A percentile compares a stretch with the other conserved stretches of the same genome.
Evolutionary conservation across 2,113 vertebrate species (phyloP).

Genomic region (Lagopus leucura): DNA sequence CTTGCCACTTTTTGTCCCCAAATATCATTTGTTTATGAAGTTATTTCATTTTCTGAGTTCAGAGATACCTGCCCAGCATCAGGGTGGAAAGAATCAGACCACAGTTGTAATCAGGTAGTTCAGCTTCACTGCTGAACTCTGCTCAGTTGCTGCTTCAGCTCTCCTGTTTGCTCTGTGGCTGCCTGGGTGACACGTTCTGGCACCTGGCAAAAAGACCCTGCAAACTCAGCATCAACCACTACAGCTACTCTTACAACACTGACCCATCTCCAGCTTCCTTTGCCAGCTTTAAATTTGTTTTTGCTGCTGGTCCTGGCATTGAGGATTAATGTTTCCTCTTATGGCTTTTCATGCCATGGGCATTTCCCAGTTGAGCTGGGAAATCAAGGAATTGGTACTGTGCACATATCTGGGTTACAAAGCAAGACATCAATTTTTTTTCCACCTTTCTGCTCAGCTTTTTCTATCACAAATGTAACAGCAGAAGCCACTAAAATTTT

Average conservation of each 20-base stretch:
- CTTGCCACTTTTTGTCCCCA: fast-evolving
- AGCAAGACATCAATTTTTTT: background rate
- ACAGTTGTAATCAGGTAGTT: background rate
- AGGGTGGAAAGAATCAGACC: background rate
- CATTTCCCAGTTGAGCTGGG: background rate
- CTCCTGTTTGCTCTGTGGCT: background rate
- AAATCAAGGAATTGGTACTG: fast-evolving
- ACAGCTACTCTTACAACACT: fast-evolving
- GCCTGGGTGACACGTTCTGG: background rate
- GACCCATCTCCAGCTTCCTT: background rate
- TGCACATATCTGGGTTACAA: background rate
- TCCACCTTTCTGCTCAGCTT: background rate
- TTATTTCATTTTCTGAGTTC: background rate
- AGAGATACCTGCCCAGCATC: background rate
- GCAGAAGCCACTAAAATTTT: background rate
- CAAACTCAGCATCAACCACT: background rate
- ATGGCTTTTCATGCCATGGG: background rate
- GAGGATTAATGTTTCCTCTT: background rate
- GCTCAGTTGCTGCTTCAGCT: background rate
- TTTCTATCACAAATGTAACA: background rate
- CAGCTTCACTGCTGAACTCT: background rate
- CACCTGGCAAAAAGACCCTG: background rate
- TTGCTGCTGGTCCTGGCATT: background rate
- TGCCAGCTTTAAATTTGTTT: background rate
- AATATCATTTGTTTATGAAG: background rate